Evolutionary conservation across 2,888 invertebrate species (phyloP), one percentile per base, ranked within the genome.

Genomic region (Gari tellinella): DNA sequence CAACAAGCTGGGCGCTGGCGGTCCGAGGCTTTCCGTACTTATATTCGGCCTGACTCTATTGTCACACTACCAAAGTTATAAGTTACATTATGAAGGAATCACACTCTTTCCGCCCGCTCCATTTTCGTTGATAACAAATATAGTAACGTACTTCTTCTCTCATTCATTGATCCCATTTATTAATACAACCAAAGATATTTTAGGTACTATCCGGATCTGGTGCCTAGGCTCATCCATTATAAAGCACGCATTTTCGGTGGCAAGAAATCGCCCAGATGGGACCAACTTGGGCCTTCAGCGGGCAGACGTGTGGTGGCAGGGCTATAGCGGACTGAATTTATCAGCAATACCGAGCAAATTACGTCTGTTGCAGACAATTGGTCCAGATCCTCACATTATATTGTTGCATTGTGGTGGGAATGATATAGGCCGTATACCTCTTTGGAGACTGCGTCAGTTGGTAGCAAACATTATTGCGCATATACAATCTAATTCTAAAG

Each of bases 1-100:
- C 45, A 48, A 23, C n/a, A 17, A 17, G 46, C 55, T 37, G 66
- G 63, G 7, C 37, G 73, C 14, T 73, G 73, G 73, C 51, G 56
- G 38, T 73, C 73, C 1, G 19, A 46, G 0, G 58, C 55, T 1
- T 64, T 49, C 21, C 38, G 48, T 14, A 23, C 46, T n/a, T 73
- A 67, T 38, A 67, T 73, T 1, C 26, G n/a, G 26, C 10, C 23
- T 49, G 10, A 49, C 19, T 46, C 19, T 19, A 46, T 21, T 46
- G 17, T 15, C 17, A 21, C 46, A 17, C 46, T 46, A 5, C 19
- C 19, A 21, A 46, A 46, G 46, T 17, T 17, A 49, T 49, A 19
- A 25, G 19, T 46, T 12, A 46, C 1, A 46, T 46, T 46, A 12
- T 12, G 3, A 3, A 31, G 15, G 5, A 37, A 1, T 26, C 17